These are phyloP conservation scores for Ichneumoninae sp. DNA, from an alignment of 2,888 invertebrate genomes.

Conservation along the genomic window DNA sequence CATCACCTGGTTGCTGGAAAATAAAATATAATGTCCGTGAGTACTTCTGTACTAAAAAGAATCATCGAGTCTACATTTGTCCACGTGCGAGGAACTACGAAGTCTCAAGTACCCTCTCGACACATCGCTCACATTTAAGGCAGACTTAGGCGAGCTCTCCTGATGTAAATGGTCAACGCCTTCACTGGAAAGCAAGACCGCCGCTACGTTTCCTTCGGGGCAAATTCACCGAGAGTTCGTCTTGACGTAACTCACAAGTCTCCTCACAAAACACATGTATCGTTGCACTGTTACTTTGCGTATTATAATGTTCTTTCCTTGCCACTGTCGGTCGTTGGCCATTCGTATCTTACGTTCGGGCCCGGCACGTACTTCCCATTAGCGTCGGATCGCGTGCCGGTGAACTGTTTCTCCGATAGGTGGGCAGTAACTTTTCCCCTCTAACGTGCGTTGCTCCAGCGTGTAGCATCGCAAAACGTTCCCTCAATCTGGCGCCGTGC, in stretches of 20 bases:
- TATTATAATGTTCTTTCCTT: slow-evolving; percentile 23
- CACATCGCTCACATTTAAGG: no score
- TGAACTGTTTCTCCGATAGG: slow-evolving; percentile 51
- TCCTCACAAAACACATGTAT: not conserved
- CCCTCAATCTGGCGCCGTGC: slow-evolving; percentile 28
- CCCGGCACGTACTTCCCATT: slow-evolving; percentile 53
- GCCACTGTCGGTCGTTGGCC: slow-evolving; percentile 48
- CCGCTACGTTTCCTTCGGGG: no score
- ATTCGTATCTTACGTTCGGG: slow-evolving; percentile 56
- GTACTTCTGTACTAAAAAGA: no score
- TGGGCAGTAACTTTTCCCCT: slow-evolving; percentile 44
- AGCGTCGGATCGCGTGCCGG: slow-evolving; percentile 58
- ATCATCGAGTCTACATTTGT: no score
- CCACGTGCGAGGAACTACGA: no score
- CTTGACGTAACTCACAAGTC: not conserved
- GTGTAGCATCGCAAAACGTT: slow-evolving; percentile 47
- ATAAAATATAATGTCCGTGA: no score
- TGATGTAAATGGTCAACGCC: not conserved
- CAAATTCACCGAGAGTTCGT: no score
- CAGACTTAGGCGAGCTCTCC: no score
- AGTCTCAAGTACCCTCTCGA: no score
- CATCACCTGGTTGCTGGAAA: not conserved
- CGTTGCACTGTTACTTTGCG: slow-evolving; percentile 10
- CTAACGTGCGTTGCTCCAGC: slow-evolving; percentile 54
- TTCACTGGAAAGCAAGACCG: not conserved